A percentile compares a stretch with the other conserved stretches of the same genome.
These are phyloP conservation scores for Anas capensis DNA, from an alignment of 2,797 vertebrate genomes.

Conservation along the genomic window DNA sequence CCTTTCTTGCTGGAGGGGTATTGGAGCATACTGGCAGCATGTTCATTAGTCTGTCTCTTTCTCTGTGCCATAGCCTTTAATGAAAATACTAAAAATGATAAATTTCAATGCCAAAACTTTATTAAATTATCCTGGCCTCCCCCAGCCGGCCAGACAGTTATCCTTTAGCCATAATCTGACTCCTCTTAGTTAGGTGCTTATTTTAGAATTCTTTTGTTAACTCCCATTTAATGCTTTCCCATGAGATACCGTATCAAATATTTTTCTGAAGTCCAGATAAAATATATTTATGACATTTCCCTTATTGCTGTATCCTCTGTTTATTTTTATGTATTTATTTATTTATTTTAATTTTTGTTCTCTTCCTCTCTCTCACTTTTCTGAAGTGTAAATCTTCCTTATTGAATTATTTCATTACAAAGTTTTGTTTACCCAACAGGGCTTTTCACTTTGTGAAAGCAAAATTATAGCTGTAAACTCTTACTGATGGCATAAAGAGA, in stretches of 20 bases:
- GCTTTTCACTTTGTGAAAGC: not conserved
- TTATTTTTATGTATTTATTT: not conserved
- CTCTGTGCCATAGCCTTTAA: not conserved
- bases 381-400: not conserved
- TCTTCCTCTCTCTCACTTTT: not conserved
- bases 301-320: not conserved
- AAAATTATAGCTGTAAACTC: conserved; percentile 34
- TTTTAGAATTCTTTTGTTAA: not conserved
- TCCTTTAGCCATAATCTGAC: not conserved
- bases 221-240: not conserved
- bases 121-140: not conserved
- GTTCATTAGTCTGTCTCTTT: not conserved
- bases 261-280: not conserved
- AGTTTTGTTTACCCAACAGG: not conserved
- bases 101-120: not conserved
- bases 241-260: not conserved
- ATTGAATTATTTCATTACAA: not conserved
- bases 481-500: not conserved
- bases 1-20: not conserved
- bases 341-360: too few relatives aligned
- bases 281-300: not conserved
- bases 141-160: not conserved
- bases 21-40: not conserved
- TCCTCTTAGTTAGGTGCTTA: rapidly evolving
- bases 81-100: not conserved